Conservation (phyloP, 1,140 invertebrate genomes). For the Bicyclus anynana region DNA sequence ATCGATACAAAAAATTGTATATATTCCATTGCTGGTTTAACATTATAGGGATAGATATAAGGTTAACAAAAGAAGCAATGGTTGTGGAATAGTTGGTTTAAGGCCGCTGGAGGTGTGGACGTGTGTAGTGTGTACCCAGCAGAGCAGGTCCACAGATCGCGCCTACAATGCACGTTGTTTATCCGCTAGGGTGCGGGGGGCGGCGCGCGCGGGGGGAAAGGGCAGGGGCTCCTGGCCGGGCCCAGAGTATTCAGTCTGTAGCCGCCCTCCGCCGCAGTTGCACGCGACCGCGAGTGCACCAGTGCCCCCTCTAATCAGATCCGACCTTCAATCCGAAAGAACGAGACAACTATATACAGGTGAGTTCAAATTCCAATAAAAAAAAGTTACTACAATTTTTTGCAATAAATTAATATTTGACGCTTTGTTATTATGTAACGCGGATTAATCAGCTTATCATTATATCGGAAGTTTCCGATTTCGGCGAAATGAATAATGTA, state of each 20-base stretch:
- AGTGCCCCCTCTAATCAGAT: conserved; percentile 48
- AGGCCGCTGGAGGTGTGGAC: conserved; percentile 37
- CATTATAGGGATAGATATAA: background rate
- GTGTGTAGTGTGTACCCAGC: conserved; percentile 43
- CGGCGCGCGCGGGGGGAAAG: conserved; percentile 37
- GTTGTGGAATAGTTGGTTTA: conserved; percentile 7
- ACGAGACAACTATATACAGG: conserved; percentile 71
- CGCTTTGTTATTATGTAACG: background rate
- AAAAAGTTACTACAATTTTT: conserved; percentile 20
- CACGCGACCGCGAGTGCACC: conserved; percentile 56
- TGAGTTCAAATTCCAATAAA: conserved; percentile 47
- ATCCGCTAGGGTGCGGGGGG: conserved; percentile 62
- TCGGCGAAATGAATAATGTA: conserved; percentile 1
- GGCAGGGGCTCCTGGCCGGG: conserved; percentile 64
- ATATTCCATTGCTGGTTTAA: conserved; percentile 22
- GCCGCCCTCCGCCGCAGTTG: conserved; percentile 51
- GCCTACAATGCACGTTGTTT: conserved; percentile 75
- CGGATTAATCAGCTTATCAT: conserved; percentile 21
- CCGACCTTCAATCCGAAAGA: conserved; percentile 71
- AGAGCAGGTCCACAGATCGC: conserved; percentile 61
- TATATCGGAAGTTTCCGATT: conserved; percentile 6
- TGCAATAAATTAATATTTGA: conserved; percentile 14
- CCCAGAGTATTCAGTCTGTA: conserved; percentile 59
- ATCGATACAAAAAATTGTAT: background rate
- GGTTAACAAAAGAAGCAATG: conserved; percentile 30